Evolutionary conservation across 2,888 invertebrate genomes (phyloP), one percentile per base, ranked within the genome.

Genomic region (Ernsta delagoae): DNA sequence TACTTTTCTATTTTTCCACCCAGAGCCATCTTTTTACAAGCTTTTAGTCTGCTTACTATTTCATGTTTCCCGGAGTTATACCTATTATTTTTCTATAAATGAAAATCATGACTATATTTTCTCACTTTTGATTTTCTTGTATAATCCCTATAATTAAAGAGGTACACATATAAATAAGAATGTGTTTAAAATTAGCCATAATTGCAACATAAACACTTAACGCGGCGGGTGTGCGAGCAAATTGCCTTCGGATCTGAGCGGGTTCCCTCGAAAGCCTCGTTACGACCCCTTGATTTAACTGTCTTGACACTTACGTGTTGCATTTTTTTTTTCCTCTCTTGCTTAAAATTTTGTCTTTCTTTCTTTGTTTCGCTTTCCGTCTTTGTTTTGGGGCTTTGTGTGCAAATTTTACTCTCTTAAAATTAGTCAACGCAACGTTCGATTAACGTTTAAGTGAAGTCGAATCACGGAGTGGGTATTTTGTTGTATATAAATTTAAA

Each of bases 251-350:
- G 84, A 77, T 77, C 77, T 75, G 77, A 85, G 81, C 54, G 81
- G 82, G 84, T 84, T 84, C 85, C 82, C 83, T 82, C 83, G 81
- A 84, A 50, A 50, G 83, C 84, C 83, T 89, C 86, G 86, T 89
- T 88, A 89, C 78, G 78, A 83, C 75, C 74, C 84, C 83, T 81
- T 84, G 86, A 88, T 90, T 90, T 88, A 89, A 89, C 87, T 83
- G 89, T 87, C 89, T 86, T 88, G 90, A 89, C 90, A 91, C 86
- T 85, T 86, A 85, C 86, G 85, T 83, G 86, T 89, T 86, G 88
- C 86, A 87, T 88, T 66, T 70, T 57, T 89, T 66, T 50, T 16
- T 41, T 36, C 36, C 56, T 56, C 16, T 59, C 7, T 70, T n/a
- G 31, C 36, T 43, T 59, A 11, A 24, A 59, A 43, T 65, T 56